Evolutionary conservation across 2,888 invertebrate genomes (phyloP).

Genomic region (Drosophila anomalata): DNA sequence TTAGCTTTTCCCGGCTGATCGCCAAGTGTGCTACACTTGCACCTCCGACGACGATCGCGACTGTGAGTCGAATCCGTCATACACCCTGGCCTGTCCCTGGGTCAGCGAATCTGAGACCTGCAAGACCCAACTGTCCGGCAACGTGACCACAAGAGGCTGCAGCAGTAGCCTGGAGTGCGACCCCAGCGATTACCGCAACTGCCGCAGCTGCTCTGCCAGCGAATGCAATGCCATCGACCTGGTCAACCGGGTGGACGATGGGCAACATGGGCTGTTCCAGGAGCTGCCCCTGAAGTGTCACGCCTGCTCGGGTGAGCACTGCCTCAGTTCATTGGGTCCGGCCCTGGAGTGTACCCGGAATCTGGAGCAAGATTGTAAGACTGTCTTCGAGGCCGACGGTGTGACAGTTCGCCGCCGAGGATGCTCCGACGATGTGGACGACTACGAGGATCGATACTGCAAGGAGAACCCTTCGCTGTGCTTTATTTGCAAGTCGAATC

Average conservation of each 20-base stretch:
- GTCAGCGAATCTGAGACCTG: slow-evolving; percentile 71
- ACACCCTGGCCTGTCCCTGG: slow-evolving; percentile 57
- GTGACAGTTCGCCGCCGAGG: slow-evolving; percentile 72
- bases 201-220: slow-evolving; percentile 72
- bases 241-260: slow-evolving; percentile 71
- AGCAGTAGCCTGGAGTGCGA: slow-evolving; percentile 72
- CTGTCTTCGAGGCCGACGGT: slow-evolving; percentile 73
- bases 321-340: slow-evolving; percentile 72
- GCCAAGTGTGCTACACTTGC: slow-evolving; percentile 77
- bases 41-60: slow-evolving; percentile 67
- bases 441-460: slow-evolving; percentile 78
- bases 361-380: slow-evolving; percentile 77
- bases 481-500: slow-evolving; percentile 80
- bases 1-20: slow-evolving; percentile 78
- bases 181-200: slow-evolving; percentile 63
- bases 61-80: slow-evolving; percentile 75
- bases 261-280: slow-evolving; percentile 80
- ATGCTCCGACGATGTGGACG: slow-evolving; percentile 79
- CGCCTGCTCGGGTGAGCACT: slow-evolving; percentile 73
- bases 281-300: slow-evolving; percentile 77
- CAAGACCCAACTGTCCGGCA: slow-evolving; percentile 59
- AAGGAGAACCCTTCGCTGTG: slow-evolving; percentile 69
- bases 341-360: slow-evolving; percentile 60
- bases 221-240: slow-evolving; percentile 80
- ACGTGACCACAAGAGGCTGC: slow-evolving; percentile 79